phyloP scores from a whole-genome alignment of 2,888 invertebrate species.

The Hartigia nigra region DNA sequence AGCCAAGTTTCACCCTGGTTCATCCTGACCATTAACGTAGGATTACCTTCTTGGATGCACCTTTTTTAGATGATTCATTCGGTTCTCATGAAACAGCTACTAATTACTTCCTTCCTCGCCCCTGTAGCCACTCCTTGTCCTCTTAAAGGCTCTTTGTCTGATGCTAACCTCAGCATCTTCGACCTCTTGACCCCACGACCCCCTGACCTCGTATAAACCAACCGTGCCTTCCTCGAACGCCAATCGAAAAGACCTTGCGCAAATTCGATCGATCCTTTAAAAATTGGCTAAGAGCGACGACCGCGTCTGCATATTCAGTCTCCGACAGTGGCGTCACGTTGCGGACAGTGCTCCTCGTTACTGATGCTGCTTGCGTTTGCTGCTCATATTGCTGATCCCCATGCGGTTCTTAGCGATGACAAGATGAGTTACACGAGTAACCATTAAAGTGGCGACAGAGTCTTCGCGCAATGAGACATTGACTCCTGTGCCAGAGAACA shows the following conservation, averaged over 20 bases:
- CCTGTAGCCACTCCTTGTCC: background rate
- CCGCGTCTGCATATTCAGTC: background rate
- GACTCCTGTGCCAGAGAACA: background rate
- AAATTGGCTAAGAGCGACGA: background rate
- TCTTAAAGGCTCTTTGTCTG: background rate
- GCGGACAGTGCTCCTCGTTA: background rate
- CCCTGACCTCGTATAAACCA: background rate
- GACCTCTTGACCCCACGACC: background rate
- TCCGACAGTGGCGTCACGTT: background rate
- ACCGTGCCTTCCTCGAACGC: background rate
- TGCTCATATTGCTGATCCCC: background rate
- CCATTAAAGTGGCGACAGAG: background rate
- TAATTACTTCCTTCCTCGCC: background rate
- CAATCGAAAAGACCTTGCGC: background rate
- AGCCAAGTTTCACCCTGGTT: too few species aligned
- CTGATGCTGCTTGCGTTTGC: background rate
- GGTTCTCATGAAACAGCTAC: background rate
- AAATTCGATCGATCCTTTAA: background rate
- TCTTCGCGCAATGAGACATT: background rate
- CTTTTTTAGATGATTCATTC: background rate
- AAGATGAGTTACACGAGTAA: background rate
- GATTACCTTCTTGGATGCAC: background rate
- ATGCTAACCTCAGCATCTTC: background rate
- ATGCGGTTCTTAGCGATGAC: background rate
- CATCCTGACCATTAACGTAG: background rate